Conservation (phyloP, 2,888 invertebrate genomes). For the Diarsia dahlii region DNA sequence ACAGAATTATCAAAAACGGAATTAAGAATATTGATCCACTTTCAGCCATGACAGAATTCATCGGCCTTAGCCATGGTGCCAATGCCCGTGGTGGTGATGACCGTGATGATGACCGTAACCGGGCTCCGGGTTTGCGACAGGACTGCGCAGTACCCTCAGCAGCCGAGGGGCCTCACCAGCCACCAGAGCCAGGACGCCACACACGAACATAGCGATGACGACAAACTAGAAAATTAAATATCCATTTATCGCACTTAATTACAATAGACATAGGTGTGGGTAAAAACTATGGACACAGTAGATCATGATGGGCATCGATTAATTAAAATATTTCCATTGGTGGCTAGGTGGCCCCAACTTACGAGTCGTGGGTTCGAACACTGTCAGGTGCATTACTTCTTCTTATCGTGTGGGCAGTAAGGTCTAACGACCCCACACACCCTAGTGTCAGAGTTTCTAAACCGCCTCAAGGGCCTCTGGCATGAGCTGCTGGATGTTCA, state of each 20-base stretch:
- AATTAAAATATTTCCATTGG: neutral
- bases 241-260: neutral
- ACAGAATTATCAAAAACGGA: neutral
- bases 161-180: neutral
- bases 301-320: neutral
- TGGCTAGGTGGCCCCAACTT: neutral
- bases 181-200: neutral
- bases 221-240: neutral
- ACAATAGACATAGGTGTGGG: no score
- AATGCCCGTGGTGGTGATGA: neutral
- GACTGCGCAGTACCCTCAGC: neutral
- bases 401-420: no score
- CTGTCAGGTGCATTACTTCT: neutral
- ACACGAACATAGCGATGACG: neutral
- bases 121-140: neutral
- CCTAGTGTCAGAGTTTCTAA: no score
- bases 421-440: no score
- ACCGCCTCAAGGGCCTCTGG: no score
- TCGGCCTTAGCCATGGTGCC: neutral
- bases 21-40: neutral
- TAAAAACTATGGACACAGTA: neutral
- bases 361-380: neutral
- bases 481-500: no score
- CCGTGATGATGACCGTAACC: neutral
- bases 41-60: neutral